Conservation (phyloP, 2,888 invertebrate species). For the Sericinus montela region DNA sequence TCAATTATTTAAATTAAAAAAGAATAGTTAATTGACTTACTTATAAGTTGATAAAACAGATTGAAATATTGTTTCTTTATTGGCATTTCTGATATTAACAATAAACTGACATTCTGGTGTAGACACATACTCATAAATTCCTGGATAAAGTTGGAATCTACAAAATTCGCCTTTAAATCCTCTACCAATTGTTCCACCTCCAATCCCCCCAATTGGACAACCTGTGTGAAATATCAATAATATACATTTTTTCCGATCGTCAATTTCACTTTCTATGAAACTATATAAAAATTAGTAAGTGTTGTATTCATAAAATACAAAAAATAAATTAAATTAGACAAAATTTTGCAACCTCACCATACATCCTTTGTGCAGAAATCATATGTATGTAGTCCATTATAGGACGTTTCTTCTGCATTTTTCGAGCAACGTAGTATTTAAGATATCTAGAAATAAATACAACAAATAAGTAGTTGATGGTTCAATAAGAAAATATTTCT, state of each 20-base stretch:
- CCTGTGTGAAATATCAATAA: conserved; percentile 73
- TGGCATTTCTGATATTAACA: conserved; percentile 86
- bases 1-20: no score
- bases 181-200: conserved; percentile 87
- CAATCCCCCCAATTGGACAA: conserved; percentile 75
- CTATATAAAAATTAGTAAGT: no score
- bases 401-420: conserved; percentile 81
- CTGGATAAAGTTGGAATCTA: conserved; percentile 93
- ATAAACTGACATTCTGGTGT: conserved; percentile 94
- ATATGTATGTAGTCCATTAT: conserved; percentile 89
- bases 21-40: conserved; percentile 63
- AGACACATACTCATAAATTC: conserved; percentile 91
- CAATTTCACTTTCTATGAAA: no score
- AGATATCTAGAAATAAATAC: conserved; percentile 80
- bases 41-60: conserved; percentile 87
- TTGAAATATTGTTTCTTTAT: conserved; percentile 85
- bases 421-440: conserved; percentile 82
- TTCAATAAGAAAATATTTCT: no score
- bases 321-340: background rate
- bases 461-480: background rate
- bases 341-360: conserved; percentile 79
- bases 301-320: no score
- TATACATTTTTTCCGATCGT: no score
- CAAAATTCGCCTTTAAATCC: conserved; percentile 97
- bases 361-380: conserved; percentile 88